Evolutionary conservation across 1,140 invertebrate species (phyloP), one percentile per base, ranked within the genome.

Genomic region (Pissodes strobi): DNA sequence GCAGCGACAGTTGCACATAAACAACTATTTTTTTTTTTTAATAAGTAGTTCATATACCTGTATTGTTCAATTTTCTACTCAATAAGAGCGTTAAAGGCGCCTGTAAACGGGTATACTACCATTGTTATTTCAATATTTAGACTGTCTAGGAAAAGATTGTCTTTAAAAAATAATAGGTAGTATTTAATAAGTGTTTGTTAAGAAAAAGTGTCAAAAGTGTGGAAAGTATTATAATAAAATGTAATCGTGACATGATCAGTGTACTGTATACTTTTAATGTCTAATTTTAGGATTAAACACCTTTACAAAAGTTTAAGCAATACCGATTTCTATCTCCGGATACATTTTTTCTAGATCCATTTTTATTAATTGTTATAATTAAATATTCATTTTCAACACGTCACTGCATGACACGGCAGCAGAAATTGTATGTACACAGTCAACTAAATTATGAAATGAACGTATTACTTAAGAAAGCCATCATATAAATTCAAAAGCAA

Each of bases 121-220:
- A 39, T 61, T 61, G 58, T 61, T 61, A 61, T 59, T 38, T 61
- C 34, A 61, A 51, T 13, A 61, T 61, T 61, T 61, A 61, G 58
- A 61, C 58, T 61, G 58, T 61, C 58, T 61, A 52, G 48, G 43
- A 61, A 61, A 51, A 49, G 48, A 61, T 45, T 61, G 51, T 61
- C 58, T 23, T 48, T 52, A 18, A 57, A 57, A 56, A 18, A 61
- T 25, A 49, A 43, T 48, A 30, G 27, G 22, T 61, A 61, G 43
- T 61, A 61, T 51, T 43, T 48, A 59, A 59, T 59, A 51, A 61
- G 58, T 61, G 58, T 61, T 51, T 61, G 58, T 61, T 61, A 52
- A 61, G 57, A 57, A 37, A 55, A 45, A 25, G 34, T 38, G n/a
- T 22, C 19, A 27, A 61, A 61, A 13, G 27, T 61, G 46, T 61